Evolutionary conservation across 2,797 vertebrate genomes (phyloP), one percentile per base, ranked within the genome.

Genomic region (Somateria mollissima): DNA sequence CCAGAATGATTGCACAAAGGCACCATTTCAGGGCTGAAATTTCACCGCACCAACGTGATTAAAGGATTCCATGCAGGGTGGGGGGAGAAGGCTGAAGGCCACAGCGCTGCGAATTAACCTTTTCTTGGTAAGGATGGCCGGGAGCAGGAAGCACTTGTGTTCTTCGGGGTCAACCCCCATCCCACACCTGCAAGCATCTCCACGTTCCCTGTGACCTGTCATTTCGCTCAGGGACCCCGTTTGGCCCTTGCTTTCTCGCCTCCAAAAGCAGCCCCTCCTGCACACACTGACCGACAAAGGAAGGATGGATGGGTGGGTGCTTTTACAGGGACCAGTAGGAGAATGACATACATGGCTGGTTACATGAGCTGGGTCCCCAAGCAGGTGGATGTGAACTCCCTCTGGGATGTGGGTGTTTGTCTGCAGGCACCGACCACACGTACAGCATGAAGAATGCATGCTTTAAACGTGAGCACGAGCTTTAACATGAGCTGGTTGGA

Each of bases 11-110:
- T 89, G 97, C 98, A 98, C 98, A 98, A 98, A 98, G 98, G 97
- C 97, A 97, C 95, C 97, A 97, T 98, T 98, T 98, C 98, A 98
- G 97, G 97, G 97, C 97, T 98, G 98, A 98, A 98, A 98, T 98
- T 98, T 98, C 98, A 98, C 98, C 98, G 94, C 98, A 98, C 96
- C 98, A 98, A 97, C 95, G 94, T 98, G 98, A 98, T 98, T 98
- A 98, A 98, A 98, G 97, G 98, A 98, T 98, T 98, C 98, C 98
- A 97, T n/a, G 91, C 94, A 96, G 97, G 96, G 97, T 94, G 96
- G 96, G 95, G 97, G 95, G 61, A 95, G 91, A 96, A 95, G 94
- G 96, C 96, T 90, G 83, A 96, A 97, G 96, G 96, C 96, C 97
- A 90, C 89, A 94, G 94, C 94, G 95, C 97, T 94, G 91, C 53